phyloP scores from a whole-genome alignment of 2,113 vertebrate genomes.

The Hippocampus guttulatus region DNA sequence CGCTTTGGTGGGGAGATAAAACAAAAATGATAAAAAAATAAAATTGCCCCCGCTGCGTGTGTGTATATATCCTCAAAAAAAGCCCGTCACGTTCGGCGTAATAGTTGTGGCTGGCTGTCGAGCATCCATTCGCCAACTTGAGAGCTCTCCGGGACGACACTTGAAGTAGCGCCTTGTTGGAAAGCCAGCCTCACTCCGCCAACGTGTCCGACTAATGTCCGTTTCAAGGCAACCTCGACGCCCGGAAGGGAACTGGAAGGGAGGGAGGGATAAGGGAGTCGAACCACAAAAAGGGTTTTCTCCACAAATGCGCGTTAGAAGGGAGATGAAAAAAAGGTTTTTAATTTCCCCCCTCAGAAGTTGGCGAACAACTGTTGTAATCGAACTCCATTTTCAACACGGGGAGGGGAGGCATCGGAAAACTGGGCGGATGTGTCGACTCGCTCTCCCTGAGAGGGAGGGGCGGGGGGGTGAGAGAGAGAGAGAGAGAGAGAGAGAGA shows the following conservation, averaged over 20 bases:
- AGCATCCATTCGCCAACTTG: slow-evolving; percentile 74
- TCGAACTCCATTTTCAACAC: slow-evolving; percentile 80
- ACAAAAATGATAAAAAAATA: slow-evolving; percentile 3
- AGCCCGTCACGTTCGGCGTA: slow-evolving; percentile 47
- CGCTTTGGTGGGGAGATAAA: not conserved
- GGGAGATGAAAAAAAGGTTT: not conserved
- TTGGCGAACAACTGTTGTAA: slow-evolving; percentile 71
- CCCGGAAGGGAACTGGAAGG: not conserved
- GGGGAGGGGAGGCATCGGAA: slow-evolving; percentile 71
- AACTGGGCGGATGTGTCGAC: slow-evolving; percentile 86
- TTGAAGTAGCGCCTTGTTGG: slow-evolving; percentile 56
- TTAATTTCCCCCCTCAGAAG: slow-evolving; percentile 58
- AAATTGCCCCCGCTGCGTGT: not conserved
- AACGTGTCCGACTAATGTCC: slow-evolving; percentile 56
- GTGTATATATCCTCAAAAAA: slow-evolving; percentile 49
- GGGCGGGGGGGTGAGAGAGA: no score
- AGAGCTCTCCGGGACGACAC: slow-evolving; percentile 61
- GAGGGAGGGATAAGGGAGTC: not conserved
- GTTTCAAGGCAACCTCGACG: slow-evolving; percentile 40
- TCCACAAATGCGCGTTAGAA: not conserved
- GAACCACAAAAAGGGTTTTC: not conserved
- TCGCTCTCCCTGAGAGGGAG: slow-evolving; percentile 54
- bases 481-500: no score
- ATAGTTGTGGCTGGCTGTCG: slow-evolving; percentile 60
- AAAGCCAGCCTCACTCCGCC: slow-evolving; percentile 56